These are phyloP conservation scores for Aethina tumida DNA, from an alignment of 1,140 invertebrate species.

Conservation along the genomic window DNA sequence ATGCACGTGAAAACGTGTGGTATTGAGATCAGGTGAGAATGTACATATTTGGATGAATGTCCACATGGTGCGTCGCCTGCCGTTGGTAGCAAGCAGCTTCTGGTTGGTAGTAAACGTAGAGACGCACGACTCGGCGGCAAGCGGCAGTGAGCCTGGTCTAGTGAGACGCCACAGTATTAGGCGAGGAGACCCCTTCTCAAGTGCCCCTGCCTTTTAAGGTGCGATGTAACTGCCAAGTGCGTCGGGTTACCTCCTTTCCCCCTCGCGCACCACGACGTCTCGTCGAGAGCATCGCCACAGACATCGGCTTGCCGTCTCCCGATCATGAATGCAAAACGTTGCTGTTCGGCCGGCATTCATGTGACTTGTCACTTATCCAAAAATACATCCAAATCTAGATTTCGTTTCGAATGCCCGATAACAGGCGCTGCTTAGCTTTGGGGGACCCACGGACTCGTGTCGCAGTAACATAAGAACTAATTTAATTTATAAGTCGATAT, in stretches of 20 bases:
- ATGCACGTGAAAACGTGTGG: no score
- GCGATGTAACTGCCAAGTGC: constrained; percentile 31
- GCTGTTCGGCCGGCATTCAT: constrained; percentile 2
- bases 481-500: no score
- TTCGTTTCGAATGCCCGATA: no score
- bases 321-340: constrained; percentile 6
- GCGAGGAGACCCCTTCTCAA: constrained; percentile 33
- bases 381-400: no score
- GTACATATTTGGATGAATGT: no score
- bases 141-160: constrained; percentile 3
- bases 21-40: no score
- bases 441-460: no score
- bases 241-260: constrained; percentile 26
- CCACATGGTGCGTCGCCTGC: constrained; percentile 8
- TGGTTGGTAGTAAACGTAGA: constrained; percentile 6
- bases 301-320: constrained; percentile 6
- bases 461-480: no score
- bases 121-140: constrained; percentile 8
- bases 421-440: no score
- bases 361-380: no score
- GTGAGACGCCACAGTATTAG: constrained; percentile 8
- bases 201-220: constrained; percentile 33
- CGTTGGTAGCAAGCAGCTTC: constrained; percentile 7
- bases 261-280: constrained; percentile 12
- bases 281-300: no score